Evolutionary conservation across 2,888 invertebrate genomes (phyloP).

Genomic region (Parapristionchus giblindavisi): DNA sequence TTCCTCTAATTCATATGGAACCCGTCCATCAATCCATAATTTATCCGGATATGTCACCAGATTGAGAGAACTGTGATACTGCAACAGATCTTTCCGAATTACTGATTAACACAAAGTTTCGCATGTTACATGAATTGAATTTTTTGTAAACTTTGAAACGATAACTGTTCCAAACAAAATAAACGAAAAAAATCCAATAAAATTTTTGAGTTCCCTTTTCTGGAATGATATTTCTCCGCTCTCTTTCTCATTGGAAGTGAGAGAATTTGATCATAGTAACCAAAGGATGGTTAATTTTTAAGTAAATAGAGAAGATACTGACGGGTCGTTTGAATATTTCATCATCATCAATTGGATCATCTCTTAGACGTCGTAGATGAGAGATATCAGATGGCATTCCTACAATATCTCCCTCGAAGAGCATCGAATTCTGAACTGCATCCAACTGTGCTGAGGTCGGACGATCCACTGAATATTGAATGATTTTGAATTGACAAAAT

Average conservation of each 20-base stretch:
- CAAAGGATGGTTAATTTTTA: not conserved
- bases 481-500: too few species aligned
- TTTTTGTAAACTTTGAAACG: too few species aligned
- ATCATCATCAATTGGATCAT: constrained; percentile 54
- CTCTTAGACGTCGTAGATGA: constrained; percentile 47
- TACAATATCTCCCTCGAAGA: constrained; percentile 77
- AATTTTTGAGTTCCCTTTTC: too few species aligned
- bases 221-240: not conserved
- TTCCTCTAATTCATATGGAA: constrained; percentile 69
- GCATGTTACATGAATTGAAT: too few species aligned
- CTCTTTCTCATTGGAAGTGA: not conserved
- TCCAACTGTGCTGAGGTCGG: constrained; percentile 63
- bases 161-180: too few species aligned
- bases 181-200: too few species aligned
- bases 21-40: constrained; percentile 63
- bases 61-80: constrained; percentile 69
- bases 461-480: constrained; percentile 51
- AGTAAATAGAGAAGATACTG: constrained; percentile 10
- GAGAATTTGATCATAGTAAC: not conserved
- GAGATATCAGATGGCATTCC: constrained; percentile 60
- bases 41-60: constrained; percentile 69
- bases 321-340: constrained; percentile 56
- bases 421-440: constrained; percentile 64
- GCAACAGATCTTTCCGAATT: too few species aligned
- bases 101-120: too few species aligned